These are phyloP conservation scores for Ischnura elegans DNA, from an alignment of 2,888 invertebrate genomes.

Conservation along the genomic window DNA sequence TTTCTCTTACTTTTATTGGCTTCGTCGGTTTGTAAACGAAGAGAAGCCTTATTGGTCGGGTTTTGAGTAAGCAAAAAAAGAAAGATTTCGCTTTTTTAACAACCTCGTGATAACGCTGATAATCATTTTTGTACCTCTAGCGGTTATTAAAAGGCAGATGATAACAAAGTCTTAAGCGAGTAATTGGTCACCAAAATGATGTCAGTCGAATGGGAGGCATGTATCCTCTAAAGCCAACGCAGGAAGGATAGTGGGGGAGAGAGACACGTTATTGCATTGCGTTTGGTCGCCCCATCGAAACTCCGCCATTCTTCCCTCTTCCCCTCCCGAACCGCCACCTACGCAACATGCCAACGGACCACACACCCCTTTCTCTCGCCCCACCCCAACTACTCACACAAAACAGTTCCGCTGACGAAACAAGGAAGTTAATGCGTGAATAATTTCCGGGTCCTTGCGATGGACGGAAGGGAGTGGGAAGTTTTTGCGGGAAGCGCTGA, in stretches of 20 bases:
- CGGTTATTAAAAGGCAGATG: no score
- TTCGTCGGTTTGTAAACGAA: no score
- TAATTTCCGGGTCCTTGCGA: slow-evolving; percentile 50
- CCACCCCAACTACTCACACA: neutral
- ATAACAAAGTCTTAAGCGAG: no score
- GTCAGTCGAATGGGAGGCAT: no score
- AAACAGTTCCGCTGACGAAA: neutral
- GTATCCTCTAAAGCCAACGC: neutral
- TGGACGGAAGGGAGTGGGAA: neutral
- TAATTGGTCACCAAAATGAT: no score
- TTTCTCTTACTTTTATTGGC: no score
- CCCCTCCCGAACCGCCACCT: neutral
- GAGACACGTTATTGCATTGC: slow-evolving; percentile 43
- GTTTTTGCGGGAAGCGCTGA: no score
- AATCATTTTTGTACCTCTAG: no score
- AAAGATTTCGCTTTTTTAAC: no score
- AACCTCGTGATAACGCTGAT: no score
- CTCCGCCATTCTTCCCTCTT: neutral
- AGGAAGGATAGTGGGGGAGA: neutral
- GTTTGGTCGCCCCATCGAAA: slow-evolving; percentile 6
- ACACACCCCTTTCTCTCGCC: neutral
- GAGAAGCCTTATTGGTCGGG: no score
- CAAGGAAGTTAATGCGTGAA: slow-evolving; percentile 56
- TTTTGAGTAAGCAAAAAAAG: no score
- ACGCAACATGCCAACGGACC: neutral